Percentiles rank a stretch among this genome's conserved stretches.
These are phyloP conservation scores for Bambusicola thoracicus DNA, from an alignment of 2,113 vertebrate species.

Conservation along the genomic window DNA sequence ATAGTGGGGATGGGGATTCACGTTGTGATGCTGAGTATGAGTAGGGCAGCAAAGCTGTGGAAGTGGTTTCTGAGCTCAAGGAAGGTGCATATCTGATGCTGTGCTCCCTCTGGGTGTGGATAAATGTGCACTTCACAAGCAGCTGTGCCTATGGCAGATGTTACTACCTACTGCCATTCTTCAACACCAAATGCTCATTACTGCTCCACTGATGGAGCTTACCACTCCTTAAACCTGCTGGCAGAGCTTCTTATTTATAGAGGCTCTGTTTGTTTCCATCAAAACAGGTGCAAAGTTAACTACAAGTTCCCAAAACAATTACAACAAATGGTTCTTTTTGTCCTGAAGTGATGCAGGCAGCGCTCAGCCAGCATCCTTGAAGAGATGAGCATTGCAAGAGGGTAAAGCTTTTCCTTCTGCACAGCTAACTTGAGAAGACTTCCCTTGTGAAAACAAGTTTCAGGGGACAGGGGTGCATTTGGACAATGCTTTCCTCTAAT, in stretches of 20 bases:
- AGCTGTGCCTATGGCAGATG: neutral
- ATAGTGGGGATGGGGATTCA: neutral
- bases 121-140: fast-evolving
- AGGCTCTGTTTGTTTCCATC: fast-evolving
- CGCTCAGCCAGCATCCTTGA: neutral
- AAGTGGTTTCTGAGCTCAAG: neutral
- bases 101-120: fast-evolving
- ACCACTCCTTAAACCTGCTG: neutral
- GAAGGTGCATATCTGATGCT: neutral
- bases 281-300: neutral
- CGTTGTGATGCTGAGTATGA: neutral
- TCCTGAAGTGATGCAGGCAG: fast-evolving
- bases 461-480: neutral
- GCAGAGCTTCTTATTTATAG: neutral
- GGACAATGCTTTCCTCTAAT: neutral
- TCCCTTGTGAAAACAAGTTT: neutral
- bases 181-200: fast-evolving
- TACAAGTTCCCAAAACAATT: neutral
- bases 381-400: neutral
- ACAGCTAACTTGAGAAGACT: neutral
- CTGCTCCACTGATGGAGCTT: neutral
- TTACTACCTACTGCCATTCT: neutral
- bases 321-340: too few relatives aligned
- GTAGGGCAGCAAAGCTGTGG: neutral
- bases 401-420: neutral